These are phyloP conservation scores for Fragum fragum DNA, from an alignment of 2,888 invertebrate species.

Conservation along the genomic window DNA sequence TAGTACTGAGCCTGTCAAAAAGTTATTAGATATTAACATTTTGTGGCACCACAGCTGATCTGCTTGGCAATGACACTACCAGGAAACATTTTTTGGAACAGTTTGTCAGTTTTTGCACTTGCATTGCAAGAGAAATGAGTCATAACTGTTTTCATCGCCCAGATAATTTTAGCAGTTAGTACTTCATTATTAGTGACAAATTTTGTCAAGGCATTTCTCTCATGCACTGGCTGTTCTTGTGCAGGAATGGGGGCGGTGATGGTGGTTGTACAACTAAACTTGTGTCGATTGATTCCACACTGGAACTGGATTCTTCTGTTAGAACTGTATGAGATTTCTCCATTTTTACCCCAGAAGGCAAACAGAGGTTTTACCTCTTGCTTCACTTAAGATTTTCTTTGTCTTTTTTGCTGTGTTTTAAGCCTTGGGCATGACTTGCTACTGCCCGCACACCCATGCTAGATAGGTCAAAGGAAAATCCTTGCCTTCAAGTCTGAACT, in stretches of 20 bases:
- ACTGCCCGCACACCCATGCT: conserved; percentile 43
- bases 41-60: conserved; percentile 32
- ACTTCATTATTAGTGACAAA: conserved; percentile 40
- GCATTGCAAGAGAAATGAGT: conserved; percentile 46
- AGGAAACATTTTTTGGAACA: conserved; percentile 39
- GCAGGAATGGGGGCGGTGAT: conserved; percentile 11
- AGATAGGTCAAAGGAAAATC: conserved; percentile 36
- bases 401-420: conserved; percentile 36
- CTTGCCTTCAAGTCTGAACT: conserved; percentile 35
- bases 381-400: conserved; percentile 26
- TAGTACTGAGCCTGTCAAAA: conserved; percentile 21
- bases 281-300: conserved; percentile 19
- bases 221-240: neutral
- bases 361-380: conserved; percentile 23
- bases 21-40: conserved; percentile 29
- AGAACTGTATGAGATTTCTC: conserved; percentile 21
- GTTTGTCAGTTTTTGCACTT: conserved; percentile 34
- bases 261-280: conserved; percentile 33
- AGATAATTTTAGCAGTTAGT: conserved; percentile 45
- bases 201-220: conserved; percentile 29
- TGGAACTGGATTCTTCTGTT: conserved; percentile 1
- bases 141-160: conserved; percentile 45
- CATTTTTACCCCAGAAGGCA: conserved; percentile 29
- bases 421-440: conserved; percentile 44
- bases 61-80: conserved; percentile 30